These are phyloP conservation scores for Sycophila sp. DNA, from an alignment of 1,140 invertebrate genomes.

Conservation along the genomic window DNA sequence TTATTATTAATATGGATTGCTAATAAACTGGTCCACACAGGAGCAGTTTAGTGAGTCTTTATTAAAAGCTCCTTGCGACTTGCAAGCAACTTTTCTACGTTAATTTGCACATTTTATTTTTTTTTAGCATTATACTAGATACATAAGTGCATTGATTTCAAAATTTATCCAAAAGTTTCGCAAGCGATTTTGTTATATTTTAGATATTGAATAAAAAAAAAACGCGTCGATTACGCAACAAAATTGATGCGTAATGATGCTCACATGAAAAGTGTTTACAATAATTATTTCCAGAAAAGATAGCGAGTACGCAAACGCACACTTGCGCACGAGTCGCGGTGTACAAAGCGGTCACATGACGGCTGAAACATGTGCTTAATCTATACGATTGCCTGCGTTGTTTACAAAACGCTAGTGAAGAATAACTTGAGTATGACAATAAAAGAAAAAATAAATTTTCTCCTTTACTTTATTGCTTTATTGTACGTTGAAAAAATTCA, in stretches of 20 bases:
- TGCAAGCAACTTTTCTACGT: not conserved
- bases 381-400: too few relatives aligned
- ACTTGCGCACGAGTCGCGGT: not conserved
- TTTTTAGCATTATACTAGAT: not conserved
- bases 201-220: not conserved
- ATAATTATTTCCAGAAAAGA: constrained; percentile 25
- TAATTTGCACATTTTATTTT: not conserved
- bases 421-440: too few relatives aligned
- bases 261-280: constrained; percentile 2
- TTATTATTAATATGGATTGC: constrained; percentile 54
- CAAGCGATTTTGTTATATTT: not conserved
- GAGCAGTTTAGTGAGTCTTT: constrained; percentile 40
- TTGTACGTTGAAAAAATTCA: not conserved
- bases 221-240: constrained; percentile 16
- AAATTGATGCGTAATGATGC: not conserved
- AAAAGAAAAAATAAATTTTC: too few relatives aligned
- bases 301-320: not conserved
- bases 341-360: not conserved
- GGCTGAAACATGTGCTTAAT: not conserved
- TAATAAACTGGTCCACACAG: constrained; percentile 57
- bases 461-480: too few relatives aligned
- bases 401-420: too few relatives aligned
- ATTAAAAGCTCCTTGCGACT: constrained; percentile 20
- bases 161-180: not conserved
- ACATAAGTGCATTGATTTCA: not conserved